Evolutionary conservation across 2,113 vertebrate genomes (phyloP), one percentile per base, ranked within the genome.

Genomic region (Loxodonta africana): DNA sequence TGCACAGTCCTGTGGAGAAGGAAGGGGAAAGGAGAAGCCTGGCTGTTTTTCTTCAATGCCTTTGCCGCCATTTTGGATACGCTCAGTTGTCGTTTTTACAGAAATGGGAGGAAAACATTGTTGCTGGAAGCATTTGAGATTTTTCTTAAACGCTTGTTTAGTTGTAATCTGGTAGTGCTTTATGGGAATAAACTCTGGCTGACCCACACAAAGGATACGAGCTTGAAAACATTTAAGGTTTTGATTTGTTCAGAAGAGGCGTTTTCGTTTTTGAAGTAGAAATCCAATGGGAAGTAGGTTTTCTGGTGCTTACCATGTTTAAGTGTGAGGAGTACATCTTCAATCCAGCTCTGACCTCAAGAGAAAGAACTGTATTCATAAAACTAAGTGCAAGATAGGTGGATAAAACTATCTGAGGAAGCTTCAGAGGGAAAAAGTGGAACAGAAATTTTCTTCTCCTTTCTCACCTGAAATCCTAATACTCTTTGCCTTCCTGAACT

Each of bases 171-270:
- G 98, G 94, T 92, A 94, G 83, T 78, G 62, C 96, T 97, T 96
- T 77, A 93, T 15, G 23, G 93, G 95, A 96, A 82, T 97, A 91
- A 96, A 97, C 98, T 97, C 94, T 97, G 98, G 94, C 96, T 97
- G 96, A 98, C 98, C 97, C 26, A 28, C 93, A 51, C 83, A 33
- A 78, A 96, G 96, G 89, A 85, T 95, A 85, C 91, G 93, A 97
- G 71, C 90, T 90, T 95, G 93, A 95, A 97, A 97, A 97, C 95
- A 94, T 33, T 78, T 71, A 83, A 95, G 90, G 77, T 96, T 97
- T 98, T 92, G 92, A 96, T 96, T 93, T 93, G 90, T 67, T 97
- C 90, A 80, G 7, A 95, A 51, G 90, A 96, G 95, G 92, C 25
- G 5, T 96, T 85, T 76, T 74, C 3, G 4, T 85, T 95, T 97